phyloP scores from a whole-genome alignment of 2,113 vertebrate species.

The Phyllostomus discolor region DNA sequence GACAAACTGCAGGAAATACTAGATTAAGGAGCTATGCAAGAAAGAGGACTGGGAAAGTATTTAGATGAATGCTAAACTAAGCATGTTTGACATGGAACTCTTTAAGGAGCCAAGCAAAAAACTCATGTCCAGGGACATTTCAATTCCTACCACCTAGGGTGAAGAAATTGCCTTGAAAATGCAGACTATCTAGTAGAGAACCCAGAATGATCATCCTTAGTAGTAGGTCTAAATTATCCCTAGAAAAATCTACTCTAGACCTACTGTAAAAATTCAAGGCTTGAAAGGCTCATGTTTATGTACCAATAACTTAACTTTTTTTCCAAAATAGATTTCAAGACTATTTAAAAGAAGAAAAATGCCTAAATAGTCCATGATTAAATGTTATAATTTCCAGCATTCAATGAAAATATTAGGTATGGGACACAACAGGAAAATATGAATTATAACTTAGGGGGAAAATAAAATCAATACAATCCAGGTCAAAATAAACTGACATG shows the following conservation, averaged over 20 bases:
- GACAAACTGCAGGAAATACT: neutral
- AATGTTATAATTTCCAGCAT: neutral
- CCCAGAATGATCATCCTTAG: neutral
- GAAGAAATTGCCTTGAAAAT: neutral
- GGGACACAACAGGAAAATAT: neutral
- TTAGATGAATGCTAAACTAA: neutral
- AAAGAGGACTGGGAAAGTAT: neutral
- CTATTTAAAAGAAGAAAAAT: neutral
- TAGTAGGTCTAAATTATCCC: neutral
- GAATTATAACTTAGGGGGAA: neutral
- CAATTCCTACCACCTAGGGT: neutral
- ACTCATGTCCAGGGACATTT: neutral
- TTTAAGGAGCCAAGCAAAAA: neutral
- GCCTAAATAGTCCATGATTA: neutral
- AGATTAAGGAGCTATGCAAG: neutral
- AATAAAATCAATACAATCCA: neutral
- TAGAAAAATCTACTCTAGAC: neutral
- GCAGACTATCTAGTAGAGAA: neutral
- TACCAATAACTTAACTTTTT: neutral
- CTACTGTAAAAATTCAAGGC: neutral
- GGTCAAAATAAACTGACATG: neutral
- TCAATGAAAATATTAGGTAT: neutral
- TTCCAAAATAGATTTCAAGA: neutral
- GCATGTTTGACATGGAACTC: neutral
- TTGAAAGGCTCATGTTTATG: neutral